Percentiles rank a stretch among this genome's conserved stretches.
phyloP scores from a whole-genome alignment of 2,797 vertebrate genomes.

The Simalia tracyae region DNA sequence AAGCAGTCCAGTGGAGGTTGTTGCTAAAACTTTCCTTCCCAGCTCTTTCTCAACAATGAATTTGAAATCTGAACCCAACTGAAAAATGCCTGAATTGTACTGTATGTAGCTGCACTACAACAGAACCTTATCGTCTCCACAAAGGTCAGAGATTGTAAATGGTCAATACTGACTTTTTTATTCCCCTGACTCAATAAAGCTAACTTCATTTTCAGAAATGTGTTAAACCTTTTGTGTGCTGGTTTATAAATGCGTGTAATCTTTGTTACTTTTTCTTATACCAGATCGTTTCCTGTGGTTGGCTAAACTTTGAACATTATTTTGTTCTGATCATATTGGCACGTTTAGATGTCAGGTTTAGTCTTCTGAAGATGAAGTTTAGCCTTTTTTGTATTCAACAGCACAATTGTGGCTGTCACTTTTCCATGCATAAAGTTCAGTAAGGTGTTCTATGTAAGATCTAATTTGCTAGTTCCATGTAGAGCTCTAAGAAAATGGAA shows the following conservation, averaged over 20 bases:
- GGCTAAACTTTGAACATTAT: conserved; percentile 77
- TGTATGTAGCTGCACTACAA: conserved; percentile 98
- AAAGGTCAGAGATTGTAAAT: conserved; percentile 85
- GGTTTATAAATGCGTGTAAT: conserved; percentile 84
- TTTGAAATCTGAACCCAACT: conserved; percentile 84
- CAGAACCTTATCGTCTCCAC: conserved; percentile 83
- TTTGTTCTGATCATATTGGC: conserved; percentile 88
- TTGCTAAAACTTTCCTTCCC: conserved; percentile 86
- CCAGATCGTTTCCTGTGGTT: conserved; percentile 86
- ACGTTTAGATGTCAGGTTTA: conserved; percentile 86
- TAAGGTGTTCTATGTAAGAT: conserved; percentile 89
- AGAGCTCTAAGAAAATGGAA: conserved; percentile 82
- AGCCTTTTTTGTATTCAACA: conserved; percentile 84
- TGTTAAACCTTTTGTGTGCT: conserved; percentile 86
- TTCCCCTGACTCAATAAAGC: conserved; percentile 84
- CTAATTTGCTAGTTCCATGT: conserved; percentile 90
- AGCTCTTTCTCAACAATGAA: conserved; percentile 80
- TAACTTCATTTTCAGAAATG: conserved; percentile 88
- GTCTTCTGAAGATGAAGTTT: conserved; percentile 87
- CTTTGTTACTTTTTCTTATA: conserved; percentile 91
- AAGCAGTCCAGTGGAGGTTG: conserved; percentile 95
- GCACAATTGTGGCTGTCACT: conserved; percentile 87
- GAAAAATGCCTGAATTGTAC: conserved; percentile 93
- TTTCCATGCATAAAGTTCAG: conserved; percentile 87
- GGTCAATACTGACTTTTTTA: conserved; percentile 87